Percentiles rank a stretch among this genome's conserved stretches.
Evolutionary conservation across 2,113 vertebrate species (phyloP).

Genomic region (Cyanoderma ruficeps): DNA sequence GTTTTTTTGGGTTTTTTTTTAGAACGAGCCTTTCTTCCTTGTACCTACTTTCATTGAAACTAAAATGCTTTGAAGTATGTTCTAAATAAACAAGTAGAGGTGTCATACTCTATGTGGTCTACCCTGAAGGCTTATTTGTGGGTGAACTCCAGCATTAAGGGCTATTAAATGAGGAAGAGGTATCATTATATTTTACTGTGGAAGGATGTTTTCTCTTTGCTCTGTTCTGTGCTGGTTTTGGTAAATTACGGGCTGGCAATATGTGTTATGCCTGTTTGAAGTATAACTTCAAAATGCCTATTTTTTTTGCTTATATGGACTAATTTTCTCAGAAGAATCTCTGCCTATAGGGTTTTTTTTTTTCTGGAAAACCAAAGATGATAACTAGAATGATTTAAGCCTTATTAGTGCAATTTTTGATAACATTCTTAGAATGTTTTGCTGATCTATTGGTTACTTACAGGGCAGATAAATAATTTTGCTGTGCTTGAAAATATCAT

Average conservation of each 20-base stretch:
- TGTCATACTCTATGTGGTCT: neutral
- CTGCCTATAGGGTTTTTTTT: neutral
- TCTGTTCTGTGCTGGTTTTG: neutral
- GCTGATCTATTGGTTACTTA: neutral
- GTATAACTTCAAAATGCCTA: neutral
- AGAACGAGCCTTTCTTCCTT: accelerated
- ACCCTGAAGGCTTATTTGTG: neutral
- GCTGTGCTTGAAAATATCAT: neutral
- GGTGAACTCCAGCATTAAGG: neutral
- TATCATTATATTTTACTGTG: neutral
- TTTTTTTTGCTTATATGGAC: neutral
- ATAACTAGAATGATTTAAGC: neutral
- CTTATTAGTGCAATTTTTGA: neutral
- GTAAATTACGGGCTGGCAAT: neutral
- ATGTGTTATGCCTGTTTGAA: neutral
- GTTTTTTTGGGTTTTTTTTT: neutral
- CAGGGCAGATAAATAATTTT: neutral
- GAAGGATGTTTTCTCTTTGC: neutral
- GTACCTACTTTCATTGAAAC: neutral
- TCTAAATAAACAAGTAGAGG: neutral
- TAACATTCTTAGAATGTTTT: neutral
- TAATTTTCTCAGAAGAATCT: neutral
- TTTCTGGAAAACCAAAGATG: neutral
- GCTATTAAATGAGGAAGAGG: neutral
- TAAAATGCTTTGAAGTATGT: neutral